A percentile compares a stretch with the other conserved stretches of the same genome.
phyloP scores from a whole-genome alignment of 2,888 invertebrate species.

The Linnaemya tessellans region DNA sequence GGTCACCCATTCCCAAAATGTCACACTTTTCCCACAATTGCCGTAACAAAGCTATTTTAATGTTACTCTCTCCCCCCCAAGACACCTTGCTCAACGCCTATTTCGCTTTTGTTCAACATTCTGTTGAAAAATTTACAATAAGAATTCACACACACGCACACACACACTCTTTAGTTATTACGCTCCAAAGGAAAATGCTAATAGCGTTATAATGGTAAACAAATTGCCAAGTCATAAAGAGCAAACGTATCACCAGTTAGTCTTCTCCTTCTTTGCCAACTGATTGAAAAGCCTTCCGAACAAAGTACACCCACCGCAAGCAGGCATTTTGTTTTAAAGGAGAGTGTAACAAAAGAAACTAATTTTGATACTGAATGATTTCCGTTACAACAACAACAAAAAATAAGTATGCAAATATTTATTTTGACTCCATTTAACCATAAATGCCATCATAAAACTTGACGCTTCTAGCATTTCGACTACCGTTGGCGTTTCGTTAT shows the following conservation, averaged over 20 bases:
- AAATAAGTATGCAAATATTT: conserved; percentile 81
- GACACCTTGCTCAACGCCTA: conserved; percentile 67
- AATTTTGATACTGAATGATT: conserved; percentile 79
- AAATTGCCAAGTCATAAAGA: conserved; percentile 74
- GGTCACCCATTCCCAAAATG: conserved; percentile 61
- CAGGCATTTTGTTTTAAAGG: conserved; percentile 48
- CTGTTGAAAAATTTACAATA: conserved; percentile 43
- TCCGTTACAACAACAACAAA: conserved; percentile 73
- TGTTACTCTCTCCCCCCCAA: conserved; percentile 66
- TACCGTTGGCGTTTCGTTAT: conserved; percentile 45
- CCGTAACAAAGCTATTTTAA: conserved; percentile 71
- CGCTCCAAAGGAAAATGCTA: conserved; percentile 79
- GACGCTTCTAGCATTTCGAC: conserved; percentile 63
- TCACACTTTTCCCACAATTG: conserved; percentile 75
- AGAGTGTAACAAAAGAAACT: conserved; percentile 54
- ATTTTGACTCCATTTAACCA: conserved; percentile 75
- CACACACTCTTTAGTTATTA: neutral
- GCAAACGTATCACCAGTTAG: conserved; percentile 67
- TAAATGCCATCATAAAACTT: conserved; percentile 68
- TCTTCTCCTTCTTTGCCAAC: conserved; percentile 31
- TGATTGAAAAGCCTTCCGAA: conserved; percentile 55
- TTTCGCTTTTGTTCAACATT: conserved; percentile 5
- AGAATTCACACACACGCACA: neutral
- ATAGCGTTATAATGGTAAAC: conserved; percentile 81
- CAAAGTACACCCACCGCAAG: neutral